These are phyloP conservation scores for Lordiphosa clarofinis DNA, from an alignment of 1,140 invertebrate genomes.

Conservation along the genomic window DNA sequence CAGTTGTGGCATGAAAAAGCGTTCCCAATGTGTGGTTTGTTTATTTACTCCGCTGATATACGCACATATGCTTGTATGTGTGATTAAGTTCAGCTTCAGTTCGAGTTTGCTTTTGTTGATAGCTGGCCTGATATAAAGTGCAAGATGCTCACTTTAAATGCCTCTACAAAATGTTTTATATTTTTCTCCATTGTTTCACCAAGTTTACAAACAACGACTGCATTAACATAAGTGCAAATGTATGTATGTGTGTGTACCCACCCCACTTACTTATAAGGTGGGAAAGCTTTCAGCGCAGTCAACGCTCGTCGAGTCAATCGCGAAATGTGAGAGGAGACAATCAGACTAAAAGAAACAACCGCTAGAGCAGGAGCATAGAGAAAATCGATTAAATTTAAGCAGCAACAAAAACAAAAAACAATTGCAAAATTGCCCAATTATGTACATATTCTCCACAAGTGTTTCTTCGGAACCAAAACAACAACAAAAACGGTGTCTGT, in stretches of 20 bases:
- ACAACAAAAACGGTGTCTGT: too few species aligned
- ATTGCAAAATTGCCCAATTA: too few species aligned
- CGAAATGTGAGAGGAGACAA: slow-evolving; percentile 24
- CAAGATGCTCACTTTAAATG: too few species aligned
- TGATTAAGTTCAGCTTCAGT: too few species aligned
- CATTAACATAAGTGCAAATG: not conserved
- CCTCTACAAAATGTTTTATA: too few species aligned
- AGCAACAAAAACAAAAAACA: not conserved
- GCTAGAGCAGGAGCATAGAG: slow-evolving; percentile 2
- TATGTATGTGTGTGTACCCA: not conserved
- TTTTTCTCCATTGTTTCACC: too few species aligned
- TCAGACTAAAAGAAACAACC: slow-evolving; percentile 34
- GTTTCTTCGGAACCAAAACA: too few species aligned
- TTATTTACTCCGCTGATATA: not conserved
- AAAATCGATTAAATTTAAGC: slow-evolving; percentile 6
- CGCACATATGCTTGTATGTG: not conserved
- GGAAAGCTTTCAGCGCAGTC: slow-evolving; percentile 35
- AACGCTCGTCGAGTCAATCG: slow-evolving; percentile 26
- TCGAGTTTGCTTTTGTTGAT: too few species aligned
- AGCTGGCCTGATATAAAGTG: too few species aligned
- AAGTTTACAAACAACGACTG: too few species aligned
- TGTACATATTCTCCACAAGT: too few species aligned
- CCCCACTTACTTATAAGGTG: not conserved
- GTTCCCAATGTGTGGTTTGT: not conserved
- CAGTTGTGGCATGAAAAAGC: slow-evolving; percentile 33